Evolutionary conservation across 2,797 vertebrate genomes (phyloP).

Genomic region (Parambassis ranga): DNA sequence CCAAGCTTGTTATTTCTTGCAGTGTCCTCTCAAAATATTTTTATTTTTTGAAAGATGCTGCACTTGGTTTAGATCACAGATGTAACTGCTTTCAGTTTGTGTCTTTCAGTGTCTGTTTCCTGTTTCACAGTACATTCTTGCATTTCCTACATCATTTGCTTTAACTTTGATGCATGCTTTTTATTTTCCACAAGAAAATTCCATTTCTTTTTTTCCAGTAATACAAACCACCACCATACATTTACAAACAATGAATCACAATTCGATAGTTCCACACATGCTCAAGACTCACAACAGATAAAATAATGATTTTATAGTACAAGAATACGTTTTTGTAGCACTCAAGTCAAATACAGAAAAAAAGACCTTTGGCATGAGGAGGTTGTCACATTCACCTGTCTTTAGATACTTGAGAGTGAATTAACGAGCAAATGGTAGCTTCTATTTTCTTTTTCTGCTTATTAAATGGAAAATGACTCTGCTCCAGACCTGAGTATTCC

Average conservation of each 20-base stretch:
- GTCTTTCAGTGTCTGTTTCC: constrained; percentile 47
- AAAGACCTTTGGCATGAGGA: constrained; percentile 44
- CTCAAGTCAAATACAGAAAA: constrained; percentile 2
- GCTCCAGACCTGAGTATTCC: neutral
- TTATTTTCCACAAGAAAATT: constrained; percentile 5
- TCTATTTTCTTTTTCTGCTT: constrained; percentile 32
- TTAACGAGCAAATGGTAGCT: neutral
- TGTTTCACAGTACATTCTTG: constrained; percentile 26
- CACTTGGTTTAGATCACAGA: constrained; percentile 74
- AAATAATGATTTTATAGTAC: neutral
- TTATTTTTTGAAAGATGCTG: constrained; percentile 71
- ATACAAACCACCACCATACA: neutral
- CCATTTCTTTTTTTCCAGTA: neutral
- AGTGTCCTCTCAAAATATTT: constrained; percentile 62
- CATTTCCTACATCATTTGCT: constrained; percentile 33
- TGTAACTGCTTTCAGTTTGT: constrained; percentile 60
- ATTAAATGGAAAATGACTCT: constrained; percentile 32
- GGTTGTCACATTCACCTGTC: constrained; percentile 27
- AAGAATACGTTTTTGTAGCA: too few relatives aligned
- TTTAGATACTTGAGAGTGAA: constrained; percentile 8
- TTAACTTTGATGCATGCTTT: constrained; percentile 28
- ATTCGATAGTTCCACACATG: neutral
- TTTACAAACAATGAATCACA: neutral
- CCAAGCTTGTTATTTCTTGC: constrained; percentile 67
- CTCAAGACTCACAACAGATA: neutral